A percentile compares a stretch with the other conserved stretches of the same genome.
phyloP scores from a whole-genome alignment of 2,888 invertebrate species.

The Stictocephala bisonia region DNA sequence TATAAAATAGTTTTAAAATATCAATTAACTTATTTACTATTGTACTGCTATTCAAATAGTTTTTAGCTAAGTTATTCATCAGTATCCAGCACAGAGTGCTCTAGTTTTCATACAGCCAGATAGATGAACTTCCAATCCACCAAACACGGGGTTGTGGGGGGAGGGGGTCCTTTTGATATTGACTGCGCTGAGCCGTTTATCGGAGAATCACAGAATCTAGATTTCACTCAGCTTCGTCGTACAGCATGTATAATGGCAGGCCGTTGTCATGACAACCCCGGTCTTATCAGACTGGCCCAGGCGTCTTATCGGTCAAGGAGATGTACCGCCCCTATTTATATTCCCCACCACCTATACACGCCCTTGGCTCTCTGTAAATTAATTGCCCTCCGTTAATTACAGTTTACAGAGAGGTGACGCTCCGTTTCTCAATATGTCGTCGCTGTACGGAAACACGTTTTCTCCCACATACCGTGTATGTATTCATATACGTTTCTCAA shows the following conservation, averaged over 20 bases:
- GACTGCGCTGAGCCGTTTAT: slow-evolving; percentile 45
- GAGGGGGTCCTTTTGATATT: background rate
- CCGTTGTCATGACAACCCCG: slow-evolving; percentile 31
- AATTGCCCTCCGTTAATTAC: slow-evolving; percentile 19
- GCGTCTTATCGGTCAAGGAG: slow-evolving; percentile 31
- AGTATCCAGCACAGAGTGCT: no score
- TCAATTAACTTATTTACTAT: no score
- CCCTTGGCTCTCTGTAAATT: slow-evolving; percentile 6
- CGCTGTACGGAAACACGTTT: no score
- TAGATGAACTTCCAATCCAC: no score
- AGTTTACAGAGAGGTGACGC: background rate
- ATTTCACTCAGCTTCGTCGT: slow-evolving; percentile 52
- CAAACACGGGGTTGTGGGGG: no score
- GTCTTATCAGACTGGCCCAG: slow-evolving; percentile 2
- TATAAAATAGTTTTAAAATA: no score
- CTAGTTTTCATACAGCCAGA: no score
- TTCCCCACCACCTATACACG: slow-evolving; percentile 1
- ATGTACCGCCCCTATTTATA: slow-evolving; percentile 32
- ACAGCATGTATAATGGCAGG: slow-evolving; percentile 45
- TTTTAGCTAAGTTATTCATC: no score
- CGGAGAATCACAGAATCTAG: slow-evolving; percentile 54
- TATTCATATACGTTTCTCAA: no score
- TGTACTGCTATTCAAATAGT: no score
- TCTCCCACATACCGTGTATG: no score
- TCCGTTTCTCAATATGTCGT: no score